Evolutionary conservation across 2,888 invertebrate genomes (phyloP).

Genomic region (Lochmaea crataegi): DNA sequence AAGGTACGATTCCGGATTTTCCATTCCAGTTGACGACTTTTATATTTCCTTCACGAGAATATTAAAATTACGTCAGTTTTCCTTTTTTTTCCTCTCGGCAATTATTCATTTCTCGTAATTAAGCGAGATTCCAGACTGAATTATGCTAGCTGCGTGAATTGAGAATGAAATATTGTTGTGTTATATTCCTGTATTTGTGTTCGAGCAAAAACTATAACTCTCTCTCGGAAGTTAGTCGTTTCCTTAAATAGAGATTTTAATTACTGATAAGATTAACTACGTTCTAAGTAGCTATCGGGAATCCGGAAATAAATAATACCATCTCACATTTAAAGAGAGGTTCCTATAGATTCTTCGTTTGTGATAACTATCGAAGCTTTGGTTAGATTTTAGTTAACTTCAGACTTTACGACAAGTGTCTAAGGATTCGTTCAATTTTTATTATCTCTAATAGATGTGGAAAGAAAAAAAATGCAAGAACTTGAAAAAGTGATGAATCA

Average conservation of each 20-base stretch:
- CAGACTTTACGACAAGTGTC: neutral
- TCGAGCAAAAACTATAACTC: constrained; percentile 30
- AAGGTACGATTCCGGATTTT: constrained; percentile 35
- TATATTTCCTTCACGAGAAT: constrained; percentile 29
- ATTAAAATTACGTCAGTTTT: constrained; percentile 30
- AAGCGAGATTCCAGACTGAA: constrained; percentile 48
- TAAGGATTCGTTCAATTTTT: neutral
- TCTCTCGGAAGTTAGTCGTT: constrained; percentile 23
- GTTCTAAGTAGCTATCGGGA: neutral
- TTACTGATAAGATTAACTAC: constrained; percentile 15
- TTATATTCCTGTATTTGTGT: constrained; percentile 26
- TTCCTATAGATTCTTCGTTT: neutral
- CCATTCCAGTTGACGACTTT: constrained; percentile 34
- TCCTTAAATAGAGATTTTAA: constrained; percentile 24
- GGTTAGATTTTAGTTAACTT: constrained; percentile 4
- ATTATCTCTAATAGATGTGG: too few relatives aligned
- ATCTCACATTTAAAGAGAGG: neutral
- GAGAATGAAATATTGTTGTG: constrained; percentile 28
- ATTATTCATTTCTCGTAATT: constrained; percentile 56
- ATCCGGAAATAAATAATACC: neutral
- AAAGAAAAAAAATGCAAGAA: too few relatives aligned
- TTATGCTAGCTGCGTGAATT: constrained; percentile 42
- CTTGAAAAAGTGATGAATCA: too few relatives aligned
- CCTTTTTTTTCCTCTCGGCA: constrained; percentile 44
- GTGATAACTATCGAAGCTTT: neutral